Percentiles rank a stretch among this genome's conserved stretches.
Conservation (phyloP, 2,888 invertebrate species). For the Cryptocephalus moraei region DNA sequence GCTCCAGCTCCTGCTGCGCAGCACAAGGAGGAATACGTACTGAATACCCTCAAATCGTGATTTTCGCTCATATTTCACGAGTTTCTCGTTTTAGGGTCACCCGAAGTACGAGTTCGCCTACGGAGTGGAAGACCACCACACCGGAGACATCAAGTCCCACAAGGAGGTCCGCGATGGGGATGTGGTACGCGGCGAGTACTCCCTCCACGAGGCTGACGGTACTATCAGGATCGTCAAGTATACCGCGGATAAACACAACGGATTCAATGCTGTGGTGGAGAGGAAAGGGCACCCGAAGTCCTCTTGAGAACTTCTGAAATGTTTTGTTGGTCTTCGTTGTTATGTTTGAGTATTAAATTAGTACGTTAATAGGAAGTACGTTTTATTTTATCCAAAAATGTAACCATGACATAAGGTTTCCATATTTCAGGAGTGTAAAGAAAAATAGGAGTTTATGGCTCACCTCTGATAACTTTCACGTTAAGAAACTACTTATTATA, state of each 20-base stretch:
- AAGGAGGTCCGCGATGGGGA: conserved; percentile 45
- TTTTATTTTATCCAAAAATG: too few species aligned
- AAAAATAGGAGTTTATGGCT: too few species aligned
- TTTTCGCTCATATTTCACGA: too few species aligned
- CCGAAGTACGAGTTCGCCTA: conserved; percentile 49
- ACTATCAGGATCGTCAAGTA: conserved; percentile 46
- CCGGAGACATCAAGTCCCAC: conserved; percentile 47
- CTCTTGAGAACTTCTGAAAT: neutral
- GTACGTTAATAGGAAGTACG: too few species aligned
- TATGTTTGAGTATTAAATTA: neutral
- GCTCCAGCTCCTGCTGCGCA: neutral
- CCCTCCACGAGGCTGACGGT: conserved; percentile 46
- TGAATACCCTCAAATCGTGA: too few species aligned
- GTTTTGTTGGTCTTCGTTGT: neutral
- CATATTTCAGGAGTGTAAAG: too few species aligned
- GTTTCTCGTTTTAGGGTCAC: conserved; percentile 31
- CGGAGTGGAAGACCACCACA: conserved; percentile 45
- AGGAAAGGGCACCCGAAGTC: conserved; percentile 37
- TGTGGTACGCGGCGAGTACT: conserved; percentile 44
- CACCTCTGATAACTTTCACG: too few species aligned
- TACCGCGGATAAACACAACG: conserved; percentile 45
- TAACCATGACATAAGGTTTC: too few species aligned
- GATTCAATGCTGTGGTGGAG: conserved; percentile 35
- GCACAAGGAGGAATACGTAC: too few species aligned
- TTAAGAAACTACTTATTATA: too few species aligned